Evolutionary conservation across 2,888 invertebrate genomes (phyloP), one percentile per base, ranked within the genome.

Genomic region (Byasa hedistus): DNA sequence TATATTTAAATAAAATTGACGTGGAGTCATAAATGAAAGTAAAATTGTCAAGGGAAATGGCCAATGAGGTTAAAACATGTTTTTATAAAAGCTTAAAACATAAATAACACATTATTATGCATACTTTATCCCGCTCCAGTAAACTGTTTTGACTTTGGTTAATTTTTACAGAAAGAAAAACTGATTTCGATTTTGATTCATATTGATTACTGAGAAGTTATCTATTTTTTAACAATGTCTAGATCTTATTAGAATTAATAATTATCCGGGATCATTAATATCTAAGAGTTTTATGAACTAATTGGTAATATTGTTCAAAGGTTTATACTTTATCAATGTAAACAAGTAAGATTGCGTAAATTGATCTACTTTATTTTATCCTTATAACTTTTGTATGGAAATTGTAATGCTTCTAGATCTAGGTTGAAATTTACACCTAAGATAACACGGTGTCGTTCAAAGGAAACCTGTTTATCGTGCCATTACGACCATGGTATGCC

Each of bases 391-490:
- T 65, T 61, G 66, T 67, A 27, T 56, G 32, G 58, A 63, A 36
- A 60, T 60, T 60, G 54, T 54, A 51, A 58, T 62, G 32, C 62
- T n/a, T 24, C 22, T 23, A 36, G 59, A 67, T 64, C 67, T 67
- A 67, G 67, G 67, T 67, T 67, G 63, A 67, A 67, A 67, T 67
- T 67, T 56, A 59, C 67, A 67, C 60, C 63, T 36, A n/a, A 64
- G 67, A 64, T 67, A 67, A 60, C 63, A 66, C 58, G 63, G 59
- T 59, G 36, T 36, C 21, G 24, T 44, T 48, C 55, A 10, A n/a
- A 32, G 32, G 39, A 22, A 67, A 67, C 67, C 59, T 60, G 63
- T 67, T 67, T 63, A 23, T 39, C 55, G 24, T 48, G 63, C 32
- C 63, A 64, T 64, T 67, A 60, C 56, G 63, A 52, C 63, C 63